Base-by-base conservation (phyloP, 2,797 vertebrate species). In the Coregonus ussuriensis region DNA sequence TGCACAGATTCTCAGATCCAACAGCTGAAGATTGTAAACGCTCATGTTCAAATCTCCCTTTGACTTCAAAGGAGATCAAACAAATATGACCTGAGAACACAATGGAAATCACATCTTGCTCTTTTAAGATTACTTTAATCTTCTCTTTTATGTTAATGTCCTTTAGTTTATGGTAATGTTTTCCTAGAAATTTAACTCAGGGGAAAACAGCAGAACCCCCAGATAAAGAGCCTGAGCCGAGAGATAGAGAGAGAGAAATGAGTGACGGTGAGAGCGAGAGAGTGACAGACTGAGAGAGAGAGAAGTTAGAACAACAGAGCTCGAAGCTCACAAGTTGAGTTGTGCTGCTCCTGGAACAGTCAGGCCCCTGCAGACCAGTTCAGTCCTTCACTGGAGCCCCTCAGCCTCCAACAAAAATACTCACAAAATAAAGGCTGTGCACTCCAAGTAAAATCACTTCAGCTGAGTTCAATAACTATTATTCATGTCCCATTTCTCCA, bases 371-470 rank as follows among this genome's bases (percentile, higher is more conserved):
- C 63, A 88, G 93, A 92, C 91, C 87, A 88, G 90, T 92, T 93
- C 89, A 93, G 91, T 90, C 82, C 92, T 94, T 93, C 92, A 92
- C 91, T 92, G 91, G 91, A 94, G 90, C 79, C 81, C 84, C 75
- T 84, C 52, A 15, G 80, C 83, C 88, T 93, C 94, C 94, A 95
- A 95, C 88, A 93, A 92, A 94, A 95, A 95, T 91, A 95, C 92
- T 92, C 89, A 91, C 91, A 93, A 92, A 94, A 94, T 94, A 94
- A 95, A 93, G 92, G 91, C 89, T 80, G 89, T 88, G 88, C 75
- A 88, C 92, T 95, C 94, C 94, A 95, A 95, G 92, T 89, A 93
- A 94, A 95, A 95, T 94, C 93, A 92, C 91, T 93, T 94, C 90
- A 91, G 88, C 92, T 86, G 89, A 92, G 91, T 91, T 94, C 91